Evolutionary conservation across 2,113 vertebrate species (phyloP).

Genomic region (Apus apus): DNA sequence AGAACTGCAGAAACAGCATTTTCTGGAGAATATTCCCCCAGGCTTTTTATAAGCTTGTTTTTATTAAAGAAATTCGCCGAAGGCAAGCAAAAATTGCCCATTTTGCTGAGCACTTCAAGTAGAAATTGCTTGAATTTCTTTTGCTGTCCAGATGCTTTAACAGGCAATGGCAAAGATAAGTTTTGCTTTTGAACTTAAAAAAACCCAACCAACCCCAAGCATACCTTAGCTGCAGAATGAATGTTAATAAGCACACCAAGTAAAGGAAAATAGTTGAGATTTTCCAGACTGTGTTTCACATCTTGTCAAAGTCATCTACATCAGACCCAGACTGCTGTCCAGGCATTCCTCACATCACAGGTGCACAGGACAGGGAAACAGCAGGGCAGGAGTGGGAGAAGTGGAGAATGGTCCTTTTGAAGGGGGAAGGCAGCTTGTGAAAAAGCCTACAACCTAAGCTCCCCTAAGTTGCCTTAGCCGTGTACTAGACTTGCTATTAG

Average conservation of each 20-base stretch:
- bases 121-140: slow-evolving; percentile 28
- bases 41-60: slow-evolving; percentile 11
- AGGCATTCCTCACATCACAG: background rate
- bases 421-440: background rate
- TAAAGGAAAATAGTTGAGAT: background rate
- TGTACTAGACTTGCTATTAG: background rate
- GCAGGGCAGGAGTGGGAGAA: background rate
- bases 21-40: background rate
- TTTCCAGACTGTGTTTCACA: background rate
- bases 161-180: background rate
- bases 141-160: slow-evolving; percentile 15
- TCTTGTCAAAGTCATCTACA: background rate
- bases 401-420: background rate
- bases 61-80: slow-evolving; percentile 18
- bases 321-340: background rate
- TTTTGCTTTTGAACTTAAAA: slow-evolving; percentile 10
- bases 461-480: background rate
- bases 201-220: background rate
- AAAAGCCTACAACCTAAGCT: background rate
- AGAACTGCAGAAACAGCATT: background rate
- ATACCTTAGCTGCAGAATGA: background rate
- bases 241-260: background rate
- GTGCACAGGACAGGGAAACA: background rate
- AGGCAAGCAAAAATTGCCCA: slow-evolving; percentile 32
- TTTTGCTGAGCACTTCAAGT: slow-evolving; percentile 17